phyloP scores from a whole-genome alignment of 1,140 invertebrate genomes.

The Luehdorfia chinensis region DNA sequence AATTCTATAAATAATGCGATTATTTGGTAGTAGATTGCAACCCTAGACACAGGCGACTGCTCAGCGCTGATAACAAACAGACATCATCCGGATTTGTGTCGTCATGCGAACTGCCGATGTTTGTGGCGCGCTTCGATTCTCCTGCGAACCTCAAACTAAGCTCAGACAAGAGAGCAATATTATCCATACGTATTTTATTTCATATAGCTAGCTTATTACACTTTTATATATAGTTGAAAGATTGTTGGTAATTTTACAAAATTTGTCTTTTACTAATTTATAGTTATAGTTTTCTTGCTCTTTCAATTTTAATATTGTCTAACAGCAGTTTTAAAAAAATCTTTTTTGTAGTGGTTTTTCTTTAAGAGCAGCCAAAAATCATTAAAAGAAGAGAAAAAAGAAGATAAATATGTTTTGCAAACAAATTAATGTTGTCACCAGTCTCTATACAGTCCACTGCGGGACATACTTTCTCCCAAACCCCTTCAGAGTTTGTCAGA shows the following conservation, averaged over 20 bases:
- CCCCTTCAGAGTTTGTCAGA: too few species aligned
- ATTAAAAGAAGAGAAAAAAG: too few species aligned
- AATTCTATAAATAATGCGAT: conserved; percentile 62
- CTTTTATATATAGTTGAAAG: background rate
- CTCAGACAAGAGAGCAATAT: conserved; percentile 1
- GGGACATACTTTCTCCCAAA: too few species aligned
- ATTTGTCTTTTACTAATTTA: too few species aligned
- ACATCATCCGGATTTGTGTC: conserved; percentile 77
- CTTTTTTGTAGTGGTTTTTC: too few species aligned
- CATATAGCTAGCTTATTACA: background rate
- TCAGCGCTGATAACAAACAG: conserved; percentile 75
- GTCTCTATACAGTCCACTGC: too few species aligned
- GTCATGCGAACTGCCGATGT: conserved; percentile 55
- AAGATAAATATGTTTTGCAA: too few species aligned
- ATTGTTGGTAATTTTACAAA: background rate
- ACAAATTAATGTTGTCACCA: too few species aligned
- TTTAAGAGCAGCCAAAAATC: too few species aligned
- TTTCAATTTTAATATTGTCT: too few species aligned
- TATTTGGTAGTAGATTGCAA: conserved; percentile 41
- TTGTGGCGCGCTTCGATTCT: background rate
- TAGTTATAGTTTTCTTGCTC: too few species aligned
- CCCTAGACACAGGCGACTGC: conserved; percentile 64
- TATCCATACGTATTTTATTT: background rate
- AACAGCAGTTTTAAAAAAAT: too few species aligned
- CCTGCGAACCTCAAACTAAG: background rate